Evolutionary conservation across 2,888 invertebrate genomes (phyloP), one percentile per base, ranked within the genome.

Genomic region (Rhingia campestris): DNA sequence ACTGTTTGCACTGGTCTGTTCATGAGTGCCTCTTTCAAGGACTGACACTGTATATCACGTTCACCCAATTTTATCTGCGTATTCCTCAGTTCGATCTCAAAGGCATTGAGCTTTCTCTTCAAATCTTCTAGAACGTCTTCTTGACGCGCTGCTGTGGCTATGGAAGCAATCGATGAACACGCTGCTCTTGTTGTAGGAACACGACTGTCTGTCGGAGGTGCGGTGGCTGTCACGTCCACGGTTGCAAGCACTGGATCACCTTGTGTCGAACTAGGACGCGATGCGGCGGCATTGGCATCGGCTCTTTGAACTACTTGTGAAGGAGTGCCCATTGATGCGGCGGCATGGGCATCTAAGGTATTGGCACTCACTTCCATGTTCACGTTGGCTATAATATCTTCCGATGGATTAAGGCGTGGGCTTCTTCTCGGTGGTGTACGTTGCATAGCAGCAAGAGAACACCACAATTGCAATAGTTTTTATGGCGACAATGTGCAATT

Each of bases 11-110:
- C 30, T 9, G 58, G 41, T 58, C 58, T 58, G 30, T 22, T 41
- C 6, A 10, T 39, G 10, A 58, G 30, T 10, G 58, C 58, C 41
- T 41, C 43, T 43, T 59, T 59, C 30, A 59, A 12, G 5, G 41
- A 41, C 41, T 58, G 58, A n/a, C 58, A 58, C 41, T 58, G 58
- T 9, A 41, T n/a, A 32, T 59, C 32, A 43, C 59, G 59, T 59
- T 59, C 43, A 43, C 43, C 10, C 6, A 59, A n/a, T 30, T 43
- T 43, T 4, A 43, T 59, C 12, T 59, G 41, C 32, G 59, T 59
- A 14, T 5, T 41, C 59, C 59, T 41, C 6, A 59, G 59, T 59
- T 59, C 59, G 32, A 4, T 43, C 35, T 61, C 45, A 9, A 47
- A 2, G 33, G 14, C 45, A 14, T 3, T 45, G 45, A 61, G 45